Evolutionary conservation across 2,888 invertebrate species (phyloP).

Genomic region (Pammene aurita): DNA sequence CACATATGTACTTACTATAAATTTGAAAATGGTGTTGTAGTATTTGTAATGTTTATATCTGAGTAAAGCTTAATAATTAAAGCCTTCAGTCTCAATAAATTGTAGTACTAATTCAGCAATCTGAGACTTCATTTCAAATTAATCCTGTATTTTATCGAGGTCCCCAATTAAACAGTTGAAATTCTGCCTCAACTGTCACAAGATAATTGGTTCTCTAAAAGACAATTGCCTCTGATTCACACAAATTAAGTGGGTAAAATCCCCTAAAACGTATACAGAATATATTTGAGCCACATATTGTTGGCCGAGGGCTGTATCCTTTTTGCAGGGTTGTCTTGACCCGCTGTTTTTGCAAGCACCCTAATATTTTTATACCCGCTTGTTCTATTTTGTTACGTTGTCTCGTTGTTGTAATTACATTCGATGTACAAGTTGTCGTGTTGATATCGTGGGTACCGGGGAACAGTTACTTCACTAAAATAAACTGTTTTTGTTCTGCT

Average conservation of each 20-base stretch:
- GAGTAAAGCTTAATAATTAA: no score
- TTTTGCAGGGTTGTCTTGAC: conserved; percentile 37
- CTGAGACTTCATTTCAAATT: conserved; percentile 2
- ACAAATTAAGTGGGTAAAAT: conserved; percentile 33
- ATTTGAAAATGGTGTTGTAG: no score
- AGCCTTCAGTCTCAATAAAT: not conserved
- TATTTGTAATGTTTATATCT: no score
- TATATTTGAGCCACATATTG: conserved; percentile 29
- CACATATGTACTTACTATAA: no score
- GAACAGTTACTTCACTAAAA: conserved; percentile 15
- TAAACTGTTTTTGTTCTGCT: conserved; percentile 39
- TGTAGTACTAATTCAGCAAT: not conserved
- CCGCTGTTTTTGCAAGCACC: conserved; percentile 59
- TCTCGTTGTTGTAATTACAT: conserved; percentile 63
- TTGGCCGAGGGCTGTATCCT: conserved; percentile 27
- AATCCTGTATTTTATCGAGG: not conserved
- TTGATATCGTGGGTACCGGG: not conserved
- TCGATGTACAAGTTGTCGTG: conserved; percentile 51
- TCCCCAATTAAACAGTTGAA: conserved; percentile 7
- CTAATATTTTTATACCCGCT: conserved; percentile 64
- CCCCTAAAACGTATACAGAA: conserved; percentile 27
- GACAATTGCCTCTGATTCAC: conserved; percentile 27
- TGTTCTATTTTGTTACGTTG: conserved; percentile 62
- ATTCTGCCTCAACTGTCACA: conserved; percentile 12
- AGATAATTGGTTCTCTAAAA: conserved; percentile 16